Percentiles rank a stretch among this genome's conserved stretches.
These are phyloP conservation scores for Sarotherodon lohbergeri DNA, from an alignment of 2,113 vertebrate genomes.

Conservation along the genomic window DNA sequence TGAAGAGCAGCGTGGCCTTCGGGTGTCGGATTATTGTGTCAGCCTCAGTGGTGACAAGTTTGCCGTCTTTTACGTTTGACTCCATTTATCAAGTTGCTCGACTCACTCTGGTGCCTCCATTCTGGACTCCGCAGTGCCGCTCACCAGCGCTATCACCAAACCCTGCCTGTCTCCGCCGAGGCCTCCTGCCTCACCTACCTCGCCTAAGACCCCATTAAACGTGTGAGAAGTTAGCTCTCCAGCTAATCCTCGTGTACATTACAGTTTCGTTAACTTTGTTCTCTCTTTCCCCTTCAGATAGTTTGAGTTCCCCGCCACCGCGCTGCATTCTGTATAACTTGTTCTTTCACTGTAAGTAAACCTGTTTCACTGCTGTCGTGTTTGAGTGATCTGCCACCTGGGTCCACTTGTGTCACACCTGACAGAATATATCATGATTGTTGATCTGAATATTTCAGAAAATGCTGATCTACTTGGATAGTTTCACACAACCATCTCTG, in stretches of 20 bases:
- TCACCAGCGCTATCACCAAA: neutral
- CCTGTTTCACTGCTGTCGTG: neutral
- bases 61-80: neutral
- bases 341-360: neutral
- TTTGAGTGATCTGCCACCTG: neutral
- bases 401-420: neutral
- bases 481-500: neutral
- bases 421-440: neutral
- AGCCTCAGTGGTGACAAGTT: neutral
- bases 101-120: neutral
- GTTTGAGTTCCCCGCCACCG: neutral
- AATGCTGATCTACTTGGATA: neutral
- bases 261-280: neutral
- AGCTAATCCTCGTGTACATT: neutral
- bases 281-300: neutral
- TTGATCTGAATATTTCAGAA: neutral
- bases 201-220: neutral
- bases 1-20: neutral
- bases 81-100: neutral
- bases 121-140: neutral
- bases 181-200: neutral
- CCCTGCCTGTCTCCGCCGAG: neutral
- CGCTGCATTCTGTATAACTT: neutral
- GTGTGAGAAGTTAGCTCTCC: neutral
- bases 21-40: neutral